A percentile compares a stretch with the other conserved stretches of the same genome.
Conservation (phyloP, 2,797 vertebrate species). For the Podarcis siculus region DNA sequence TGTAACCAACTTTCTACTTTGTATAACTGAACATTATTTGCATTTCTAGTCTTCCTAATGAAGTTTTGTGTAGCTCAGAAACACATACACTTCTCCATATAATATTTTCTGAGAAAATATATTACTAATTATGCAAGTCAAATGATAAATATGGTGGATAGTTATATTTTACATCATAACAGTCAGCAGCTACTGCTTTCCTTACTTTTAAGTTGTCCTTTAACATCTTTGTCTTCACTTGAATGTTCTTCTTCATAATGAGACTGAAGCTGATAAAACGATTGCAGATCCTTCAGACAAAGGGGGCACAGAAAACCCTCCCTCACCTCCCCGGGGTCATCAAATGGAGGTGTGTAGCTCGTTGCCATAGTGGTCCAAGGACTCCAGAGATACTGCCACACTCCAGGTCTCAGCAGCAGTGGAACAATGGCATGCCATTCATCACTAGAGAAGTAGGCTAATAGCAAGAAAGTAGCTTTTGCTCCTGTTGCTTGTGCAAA, state of each 20-base stretch:
- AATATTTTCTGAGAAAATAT: neutral
- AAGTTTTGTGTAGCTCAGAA: neutral
- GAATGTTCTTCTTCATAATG: conserved; percentile 97
- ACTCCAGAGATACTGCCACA: neutral
- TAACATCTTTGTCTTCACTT: conserved; percentile 88
- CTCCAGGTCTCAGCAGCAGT: conserved; percentile 7
- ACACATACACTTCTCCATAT: neutral
- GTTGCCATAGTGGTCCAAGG: conserved; percentile 83
- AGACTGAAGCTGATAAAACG: conserved; percentile 93
- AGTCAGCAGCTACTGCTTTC: neutral
- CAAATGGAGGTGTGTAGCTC: conserved; percentile 85
- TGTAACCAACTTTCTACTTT: neutral
- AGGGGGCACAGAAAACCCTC: conserved; percentile 97
- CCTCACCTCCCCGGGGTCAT: conserved; percentile 87
- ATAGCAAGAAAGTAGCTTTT: conserved; percentile 3
- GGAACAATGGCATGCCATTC: conserved; percentile 7
- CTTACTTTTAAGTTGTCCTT: conserved; percentile 92
- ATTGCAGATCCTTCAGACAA: conserved; percentile 95
- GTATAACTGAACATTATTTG: neutral
- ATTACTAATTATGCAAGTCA: neutral
- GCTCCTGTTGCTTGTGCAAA: conserved; percentile 2
- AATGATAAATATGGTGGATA: neutral
- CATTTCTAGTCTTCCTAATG: neutral
- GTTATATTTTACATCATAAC: fast-evolving
- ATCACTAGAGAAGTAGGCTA: neutral